Percentiles rank a stretch among this genome's conserved stretches.
These are phyloP conservation scores for Drosophila meridiana DNA, from an alignment of 2,888 invertebrate species.

Conservation along the genomic window DNA sequence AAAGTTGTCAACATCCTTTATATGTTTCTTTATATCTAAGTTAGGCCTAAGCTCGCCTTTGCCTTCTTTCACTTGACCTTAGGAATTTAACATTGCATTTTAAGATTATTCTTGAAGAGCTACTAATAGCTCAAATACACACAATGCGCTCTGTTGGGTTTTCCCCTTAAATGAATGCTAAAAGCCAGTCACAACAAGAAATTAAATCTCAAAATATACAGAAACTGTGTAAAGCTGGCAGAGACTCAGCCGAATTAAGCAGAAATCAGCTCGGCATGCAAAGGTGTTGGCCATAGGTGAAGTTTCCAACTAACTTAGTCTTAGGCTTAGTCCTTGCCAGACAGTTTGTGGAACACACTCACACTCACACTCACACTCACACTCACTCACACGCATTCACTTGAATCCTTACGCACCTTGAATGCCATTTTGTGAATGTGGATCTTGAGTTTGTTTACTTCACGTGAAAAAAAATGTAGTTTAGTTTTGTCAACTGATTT, in stretches of 20 bases:
- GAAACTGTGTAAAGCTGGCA: background rate
- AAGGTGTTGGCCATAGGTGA: background rate
- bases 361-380: background rate
- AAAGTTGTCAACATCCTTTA: background rate
- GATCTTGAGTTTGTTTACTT: conserved; percentile 16
- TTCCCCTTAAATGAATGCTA: background rate
- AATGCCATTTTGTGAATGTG: conserved; percentile 69
- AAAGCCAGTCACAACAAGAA: background rate
- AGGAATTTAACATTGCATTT: background rate
- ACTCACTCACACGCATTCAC: background rate
- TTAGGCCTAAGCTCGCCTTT: background rate
- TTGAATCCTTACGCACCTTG: conserved; percentile 71
- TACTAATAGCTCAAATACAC: background rate
- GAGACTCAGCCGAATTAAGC: background rate
- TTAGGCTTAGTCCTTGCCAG: background rate
- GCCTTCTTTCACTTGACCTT: background rate
- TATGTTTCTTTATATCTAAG: background rate
- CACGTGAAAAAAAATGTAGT: conserved; percentile 50
- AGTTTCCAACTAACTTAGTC: background rate
- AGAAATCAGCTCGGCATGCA: background rate
- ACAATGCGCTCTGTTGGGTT: background rate
- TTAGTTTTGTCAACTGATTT: conserved; percentile 23
- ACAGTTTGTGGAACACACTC: background rate
- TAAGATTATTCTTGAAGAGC: background rate
- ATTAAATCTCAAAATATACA: too few relatives aligned